Conservation (phyloP, 1,140 invertebrate genomes). For the Neoseiulus cucumeris region DNA sequence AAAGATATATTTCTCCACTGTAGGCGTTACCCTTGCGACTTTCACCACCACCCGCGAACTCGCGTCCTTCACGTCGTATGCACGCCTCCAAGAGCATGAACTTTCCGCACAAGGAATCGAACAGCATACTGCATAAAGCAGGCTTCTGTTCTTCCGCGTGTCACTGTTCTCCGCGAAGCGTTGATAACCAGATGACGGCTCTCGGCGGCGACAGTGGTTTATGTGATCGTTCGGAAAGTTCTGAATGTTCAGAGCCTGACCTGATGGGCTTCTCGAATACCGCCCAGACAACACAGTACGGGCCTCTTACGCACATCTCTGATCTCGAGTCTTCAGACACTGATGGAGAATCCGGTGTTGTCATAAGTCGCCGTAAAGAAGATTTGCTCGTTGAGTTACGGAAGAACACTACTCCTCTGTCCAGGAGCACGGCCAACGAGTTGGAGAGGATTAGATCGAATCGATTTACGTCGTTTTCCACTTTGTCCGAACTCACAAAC, state of each 20-base stretch:
- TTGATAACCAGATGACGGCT: too few species aligned
- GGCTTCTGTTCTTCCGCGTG: neutral
- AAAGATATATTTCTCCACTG: too few species aligned
- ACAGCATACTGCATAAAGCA: neutral
- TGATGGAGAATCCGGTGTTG: neutral
- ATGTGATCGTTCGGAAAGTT: neutral
- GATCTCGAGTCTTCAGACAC: conserved; percentile 4
- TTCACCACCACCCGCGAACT: neutral
- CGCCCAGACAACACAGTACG: neutral
- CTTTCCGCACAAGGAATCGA: neutral
- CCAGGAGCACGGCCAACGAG: conserved; percentile 9
- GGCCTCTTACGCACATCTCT: conserved; percentile 1
- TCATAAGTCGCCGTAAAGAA: neutral
- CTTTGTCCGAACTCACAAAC: conserved; percentile 16
- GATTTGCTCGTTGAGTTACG: conserved; percentile 1
- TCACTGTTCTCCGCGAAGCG: neutral
- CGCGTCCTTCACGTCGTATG: conserved; percentile 3
- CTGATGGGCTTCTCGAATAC: neutral
- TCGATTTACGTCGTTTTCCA: conserved; percentile 18
- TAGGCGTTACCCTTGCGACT: neutral
- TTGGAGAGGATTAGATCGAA: neutral
- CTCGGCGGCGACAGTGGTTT: too few species aligned
- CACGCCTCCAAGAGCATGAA: conserved; percentile 6
- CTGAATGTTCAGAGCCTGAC: neutral
- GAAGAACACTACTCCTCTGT: neutral